phyloP scores from a whole-genome alignment of 1,140 invertebrate genomes.

The Solenopsis invicta region DNA sequence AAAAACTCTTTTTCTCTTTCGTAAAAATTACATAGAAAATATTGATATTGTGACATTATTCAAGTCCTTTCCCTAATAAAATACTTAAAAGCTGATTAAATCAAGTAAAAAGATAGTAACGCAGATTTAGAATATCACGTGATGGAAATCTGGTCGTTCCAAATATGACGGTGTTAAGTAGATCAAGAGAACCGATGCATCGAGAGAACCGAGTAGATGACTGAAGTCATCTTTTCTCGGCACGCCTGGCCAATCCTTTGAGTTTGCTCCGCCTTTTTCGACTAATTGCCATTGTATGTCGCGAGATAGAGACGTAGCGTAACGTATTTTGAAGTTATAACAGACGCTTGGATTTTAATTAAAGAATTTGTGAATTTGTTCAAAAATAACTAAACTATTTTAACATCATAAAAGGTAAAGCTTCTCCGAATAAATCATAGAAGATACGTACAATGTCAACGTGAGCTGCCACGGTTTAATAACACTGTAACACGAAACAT shows the following conservation, averaged over 20 bases:
- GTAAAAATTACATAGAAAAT: not conserved
- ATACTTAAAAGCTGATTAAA: constrained; percentile 19
- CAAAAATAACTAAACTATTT: not conserved
- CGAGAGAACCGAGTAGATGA: constrained; percentile 64
- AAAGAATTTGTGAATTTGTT: not conserved
- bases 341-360: not conserved
- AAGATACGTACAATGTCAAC: no score
- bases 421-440: no score
- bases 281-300: constrained; percentile 76
- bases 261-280: constrained; percentile 79
- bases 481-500: no score
- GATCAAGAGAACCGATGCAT: constrained; percentile 75
- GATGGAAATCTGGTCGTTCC: constrained; percentile 36
- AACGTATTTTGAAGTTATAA: not conserved
- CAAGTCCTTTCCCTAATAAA: not conserved
- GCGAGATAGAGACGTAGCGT: not conserved
- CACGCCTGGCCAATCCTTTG: constrained; percentile 82
- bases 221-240: constrained; percentile 71
- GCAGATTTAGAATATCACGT: not conserved
- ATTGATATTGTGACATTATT: not conserved
- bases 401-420: not conserved
- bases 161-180: constrained; percentile 65
- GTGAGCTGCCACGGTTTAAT: no score
- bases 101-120: not conserved
- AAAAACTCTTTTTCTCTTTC: not conserved